Evolutionary conservation across 92 coral and sea anemone species (phyloP), one percentile per base, ranked within the genome.

Genomic region (Muricea muricata): DNA sequence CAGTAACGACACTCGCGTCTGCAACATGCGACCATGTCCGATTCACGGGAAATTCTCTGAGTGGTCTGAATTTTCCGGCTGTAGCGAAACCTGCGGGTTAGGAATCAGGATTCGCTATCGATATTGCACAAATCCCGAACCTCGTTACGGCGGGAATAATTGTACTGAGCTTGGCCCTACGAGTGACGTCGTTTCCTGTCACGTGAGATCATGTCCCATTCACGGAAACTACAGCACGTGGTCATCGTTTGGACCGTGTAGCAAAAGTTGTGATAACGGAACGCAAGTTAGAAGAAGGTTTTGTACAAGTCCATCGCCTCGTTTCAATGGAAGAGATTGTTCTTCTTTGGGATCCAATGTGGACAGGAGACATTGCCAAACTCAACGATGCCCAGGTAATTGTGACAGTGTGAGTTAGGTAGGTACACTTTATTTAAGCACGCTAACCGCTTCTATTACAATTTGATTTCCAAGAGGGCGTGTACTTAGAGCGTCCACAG

Each of bases 371-470:
- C 73, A 32, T 0, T 95, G 98, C 54, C 86, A 90, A 45, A 81
- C 80, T 6, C 91, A 92, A 71, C 86, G 87, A 32, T 95, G 98
- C 15, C 97, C 97, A 88, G 97, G 98, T 95, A 45, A 31, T 79
- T 58, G 4, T 65, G 39, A 20, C n/a, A 4, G 20, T 68, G 11
- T 9, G 47, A 26, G 5, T n/a, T n/a, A n/a, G n/a, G n/a, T n/a
- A n/a, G n/a, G n/a, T n/a, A n/a, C n/a, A n/a, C n/a, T n/a, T n/a
- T n/a, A n/a, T n/a, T n/a, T n/a, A n/a, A n/a, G n/a, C n/a, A n/a
- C n/a, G n/a, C n/a, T n/a, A n/a, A n/a, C n/a, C n/a, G n/a, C n/a
- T n/a, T n/a, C n/a, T n/a, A n/a, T n/a, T n/a, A n/a, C n/a, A n/a
- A n/a, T n/a, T n/a, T n/a, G n/a, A n/a, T n/a, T n/a, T n/a, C n/a